These are phyloP conservation scores for Stenopsyche tienmushanensis DNA, from an alignment of 1,140 invertebrate species.

Conservation along the genomic window DNA sequence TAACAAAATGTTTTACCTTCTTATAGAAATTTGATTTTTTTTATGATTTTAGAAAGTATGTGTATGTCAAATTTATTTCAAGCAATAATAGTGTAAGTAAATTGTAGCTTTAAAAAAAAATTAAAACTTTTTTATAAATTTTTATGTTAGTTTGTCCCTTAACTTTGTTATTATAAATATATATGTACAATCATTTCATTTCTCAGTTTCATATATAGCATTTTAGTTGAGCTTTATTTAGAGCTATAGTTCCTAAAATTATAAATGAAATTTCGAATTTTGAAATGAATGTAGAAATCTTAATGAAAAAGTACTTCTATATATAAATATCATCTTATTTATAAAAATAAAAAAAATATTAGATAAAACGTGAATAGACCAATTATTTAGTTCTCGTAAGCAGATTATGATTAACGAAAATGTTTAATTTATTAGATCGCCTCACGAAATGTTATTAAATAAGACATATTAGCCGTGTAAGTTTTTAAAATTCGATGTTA, in stretches of 20 bases:
- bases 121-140: background rate
- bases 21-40: too few relatives aligned
- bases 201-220: background rate
- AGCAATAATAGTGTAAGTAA: too few relatives aligned
- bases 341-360: conserved; percentile 8
- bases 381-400: conserved; percentile 24
- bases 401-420: conserved; percentile 24
- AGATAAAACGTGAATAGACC: conserved; percentile 35
- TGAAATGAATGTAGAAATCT: background rate
- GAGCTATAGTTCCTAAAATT: background rate
- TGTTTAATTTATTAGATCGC: conserved; percentile 31
- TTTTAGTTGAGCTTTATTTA: background rate
- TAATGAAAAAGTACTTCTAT: background rate
- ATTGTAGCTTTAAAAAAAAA: conserved; percentile 7
- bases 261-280: background rate
- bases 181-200: background rate
- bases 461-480: conserved; percentile 25
- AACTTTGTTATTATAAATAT: background rate
- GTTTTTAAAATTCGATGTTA: conserved; percentile 40
- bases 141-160: background rate
- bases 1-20: too few relatives aligned
- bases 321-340: conserved; percentile 11
- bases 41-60: too few relatives aligned
- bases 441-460: conserved; percentile 28
- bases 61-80: too few relatives aligned